Evolutionary conservation across 53 echinoderm and acorn worm species (phyloP).

Genomic region (Echinometra lucunter): DNA sequence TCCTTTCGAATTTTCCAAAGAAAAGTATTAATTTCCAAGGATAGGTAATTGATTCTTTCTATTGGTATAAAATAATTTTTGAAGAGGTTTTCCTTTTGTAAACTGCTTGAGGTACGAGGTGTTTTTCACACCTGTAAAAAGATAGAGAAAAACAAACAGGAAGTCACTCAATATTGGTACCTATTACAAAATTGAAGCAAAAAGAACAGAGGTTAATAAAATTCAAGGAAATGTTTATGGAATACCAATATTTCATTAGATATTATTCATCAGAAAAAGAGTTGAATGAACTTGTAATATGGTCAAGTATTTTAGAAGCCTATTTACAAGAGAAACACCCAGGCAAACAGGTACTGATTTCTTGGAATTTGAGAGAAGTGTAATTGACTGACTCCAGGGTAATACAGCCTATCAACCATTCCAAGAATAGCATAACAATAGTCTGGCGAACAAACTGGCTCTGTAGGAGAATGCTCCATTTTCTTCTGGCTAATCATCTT

Average conservation of each 20-base stretch:
- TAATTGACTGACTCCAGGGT: not conserved
- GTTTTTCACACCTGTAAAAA: not conserved
- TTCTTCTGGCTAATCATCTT: conserved; percentile 2
- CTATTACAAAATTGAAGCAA: not conserved
- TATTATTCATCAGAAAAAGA: not conserved
- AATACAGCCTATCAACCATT: not conserved
- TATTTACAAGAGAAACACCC: not conserved
- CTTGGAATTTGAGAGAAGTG: not conserved
- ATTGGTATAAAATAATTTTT: not conserved
- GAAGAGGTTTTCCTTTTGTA: not conserved
- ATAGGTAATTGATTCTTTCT: not conserved
- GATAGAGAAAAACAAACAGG: no score
- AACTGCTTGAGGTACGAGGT: not conserved
- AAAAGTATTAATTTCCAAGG: not conserved
- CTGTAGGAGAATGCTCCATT: not conserved
- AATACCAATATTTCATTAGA: not conserved
- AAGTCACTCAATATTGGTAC: not conserved
- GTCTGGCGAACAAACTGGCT: not conserved
- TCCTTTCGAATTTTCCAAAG: not conserved
- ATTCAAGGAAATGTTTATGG: not conserved
- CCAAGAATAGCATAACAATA: not conserved
- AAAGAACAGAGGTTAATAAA: not conserved
- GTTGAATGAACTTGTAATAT: conserved; percentile 19
- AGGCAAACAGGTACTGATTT: conserved; percentile 4
- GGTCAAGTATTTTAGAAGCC: not conserved